Evolutionary conservation across 1,140 invertebrate genomes (phyloP).

Genomic region (Monochamus saltuarius): DNA sequence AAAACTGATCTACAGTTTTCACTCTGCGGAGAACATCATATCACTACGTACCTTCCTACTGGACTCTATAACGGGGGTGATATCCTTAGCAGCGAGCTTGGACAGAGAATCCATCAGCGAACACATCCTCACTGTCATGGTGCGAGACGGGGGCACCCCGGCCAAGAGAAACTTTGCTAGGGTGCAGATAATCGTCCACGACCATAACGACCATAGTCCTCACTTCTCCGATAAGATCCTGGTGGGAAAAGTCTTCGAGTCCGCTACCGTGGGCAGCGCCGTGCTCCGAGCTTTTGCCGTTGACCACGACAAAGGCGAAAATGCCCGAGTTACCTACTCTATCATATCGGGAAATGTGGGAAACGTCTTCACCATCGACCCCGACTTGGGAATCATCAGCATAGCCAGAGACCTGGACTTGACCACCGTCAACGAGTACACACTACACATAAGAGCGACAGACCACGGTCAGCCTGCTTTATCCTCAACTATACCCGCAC

Average conservation of each 20-base stretch:
- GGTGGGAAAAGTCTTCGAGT: slow-evolving; percentile 75
- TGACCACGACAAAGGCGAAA: slow-evolving; percentile 79
- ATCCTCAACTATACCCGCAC: slow-evolving; percentile 76
- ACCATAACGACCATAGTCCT: slow-evolving; percentile 88
- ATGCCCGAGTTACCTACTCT: slow-evolving; percentile 77
- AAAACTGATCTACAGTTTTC: slow-evolving; percentile 74
- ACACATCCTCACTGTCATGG: slow-evolving; percentile 87
- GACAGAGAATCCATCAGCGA: slow-evolving; percentile 80
- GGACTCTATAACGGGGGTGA: slow-evolving; percentile 73
- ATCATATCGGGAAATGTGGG: slow-evolving; percentile 84
- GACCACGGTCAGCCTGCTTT: slow-evolving; percentile 77
- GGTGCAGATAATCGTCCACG: slow-evolving; percentile 77
- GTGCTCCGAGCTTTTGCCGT: slow-evolving; percentile 74
- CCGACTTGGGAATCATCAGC: slow-evolving; percentile 72
- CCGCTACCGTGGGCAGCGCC: slow-evolving; percentile 69
- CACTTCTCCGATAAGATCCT: slow-evolving; percentile 75
- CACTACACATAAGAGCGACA: slow-evolving; percentile 76
- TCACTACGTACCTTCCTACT: slow-evolving; percentile 78
- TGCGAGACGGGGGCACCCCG: slow-evolving; percentile 84
- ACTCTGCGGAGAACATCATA: slow-evolving; percentile 71
- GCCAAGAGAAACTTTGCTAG: slow-evolving; percentile 82
- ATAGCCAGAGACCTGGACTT: slow-evolving; percentile 75
- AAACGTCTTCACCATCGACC: slow-evolving; percentile 79
- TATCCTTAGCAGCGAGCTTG: slow-evolving; percentile 68
- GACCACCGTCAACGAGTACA: slow-evolving; percentile 72